Conservation (phyloP, 37 sponge, comb jelly and placozoan species). For the Sycon ciliatum region DNA sequence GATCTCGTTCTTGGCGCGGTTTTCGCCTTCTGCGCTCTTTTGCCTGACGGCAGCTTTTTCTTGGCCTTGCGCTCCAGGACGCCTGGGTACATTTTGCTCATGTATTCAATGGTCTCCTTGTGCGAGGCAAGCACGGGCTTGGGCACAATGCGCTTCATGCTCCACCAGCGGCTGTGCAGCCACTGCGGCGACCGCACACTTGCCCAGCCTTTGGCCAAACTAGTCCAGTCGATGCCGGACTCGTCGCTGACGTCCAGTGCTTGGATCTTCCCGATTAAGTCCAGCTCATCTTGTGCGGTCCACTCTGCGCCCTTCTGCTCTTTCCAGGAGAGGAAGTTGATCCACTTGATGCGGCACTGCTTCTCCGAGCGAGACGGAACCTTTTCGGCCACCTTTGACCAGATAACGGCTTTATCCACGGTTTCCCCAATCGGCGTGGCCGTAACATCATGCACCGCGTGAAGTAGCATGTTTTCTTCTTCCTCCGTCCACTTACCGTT, state of each 20-base stretch:
- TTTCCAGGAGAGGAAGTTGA: conserved; percentile 2
- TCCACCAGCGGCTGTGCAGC: conserved; percentile 5
- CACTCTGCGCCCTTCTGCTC: conserved; percentile 11
- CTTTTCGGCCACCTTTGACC: conserved; percentile 22
- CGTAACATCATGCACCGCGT: conserved; percentile 13
- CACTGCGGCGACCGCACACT: conserved; percentile 16
- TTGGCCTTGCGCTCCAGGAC: no score
- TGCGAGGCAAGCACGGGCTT: no score
- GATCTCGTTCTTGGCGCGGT: no score
- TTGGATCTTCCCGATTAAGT: conserved; percentile 10
- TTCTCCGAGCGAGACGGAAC: conserved; percentile 25
- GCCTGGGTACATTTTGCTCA: no score
- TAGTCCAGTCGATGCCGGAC: conserved; percentile 32
- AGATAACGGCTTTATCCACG: conserved; percentile 13
- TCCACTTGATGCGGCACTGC: conserved; percentile 42
- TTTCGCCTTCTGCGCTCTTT: no score
- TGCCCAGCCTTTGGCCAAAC: conserved; percentile 20
- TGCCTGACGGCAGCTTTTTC: no score
- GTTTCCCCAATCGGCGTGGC: conserved; percentile 12
- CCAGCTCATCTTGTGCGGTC: conserved; percentile 19
- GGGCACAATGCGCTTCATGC: neutral
- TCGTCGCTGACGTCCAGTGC: conserved; percentile 10
- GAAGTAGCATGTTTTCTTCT: conserved; percentile 31
- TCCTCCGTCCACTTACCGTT: conserved; percentile 44
- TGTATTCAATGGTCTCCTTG: no score